These are phyloP conservation scores for Aplidium turbinatum DNA, from an alignment of 23 tunicate species.

Conservation along the genomic window DNA sequence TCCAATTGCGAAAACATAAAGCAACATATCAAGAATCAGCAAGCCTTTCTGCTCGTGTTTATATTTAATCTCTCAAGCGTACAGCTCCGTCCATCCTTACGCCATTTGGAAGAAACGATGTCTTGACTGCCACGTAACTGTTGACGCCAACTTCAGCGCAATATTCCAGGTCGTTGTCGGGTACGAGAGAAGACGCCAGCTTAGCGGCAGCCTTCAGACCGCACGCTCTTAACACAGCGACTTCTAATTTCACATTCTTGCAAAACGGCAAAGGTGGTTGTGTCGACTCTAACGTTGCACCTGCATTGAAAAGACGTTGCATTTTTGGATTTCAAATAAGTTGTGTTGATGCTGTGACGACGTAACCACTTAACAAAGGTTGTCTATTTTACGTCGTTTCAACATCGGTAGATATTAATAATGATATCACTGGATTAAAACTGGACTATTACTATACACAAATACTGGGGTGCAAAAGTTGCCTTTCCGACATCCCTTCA, in stretches of 20 bases:
- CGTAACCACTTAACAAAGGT: no score
- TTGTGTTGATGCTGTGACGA: no score
- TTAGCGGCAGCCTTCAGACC: slow-evolving; percentile 69
- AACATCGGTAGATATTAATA: not conserved
- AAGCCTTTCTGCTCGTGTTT: no score
- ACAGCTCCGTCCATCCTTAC: no score
- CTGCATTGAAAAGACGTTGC: slow-evolving; percentile 13
- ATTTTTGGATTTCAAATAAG: no score
- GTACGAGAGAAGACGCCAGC: slow-evolving; percentile 37
- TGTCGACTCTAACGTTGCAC: slow-evolving; percentile 15
- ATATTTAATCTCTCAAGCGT: no score
- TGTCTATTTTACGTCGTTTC: not conserved
- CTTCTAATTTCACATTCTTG: slow-evolving; percentile 55
- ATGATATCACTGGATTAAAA: no score
- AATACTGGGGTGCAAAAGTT: no score
- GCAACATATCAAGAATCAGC: no score
- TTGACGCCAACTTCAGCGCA: slow-evolving; percentile 70
- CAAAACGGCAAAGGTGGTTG: slow-evolving; percentile 33
- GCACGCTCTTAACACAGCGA: slow-evolving; percentile 57
- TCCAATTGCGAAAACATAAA: no score
- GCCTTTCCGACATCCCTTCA: no score
- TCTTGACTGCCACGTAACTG: slow-evolving; percentile 55
- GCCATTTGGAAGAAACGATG: slow-evolving; percentile 57
- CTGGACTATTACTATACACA: no score
- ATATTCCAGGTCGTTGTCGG: slow-evolving; percentile 34